Percentiles rank a stretch among this genome's conserved stretches.
These are phyloP conservation scores for Anolis sagrei DNA, from an alignment of 2,113 vertebrate genomes.

Conservation along the genomic window DNA sequence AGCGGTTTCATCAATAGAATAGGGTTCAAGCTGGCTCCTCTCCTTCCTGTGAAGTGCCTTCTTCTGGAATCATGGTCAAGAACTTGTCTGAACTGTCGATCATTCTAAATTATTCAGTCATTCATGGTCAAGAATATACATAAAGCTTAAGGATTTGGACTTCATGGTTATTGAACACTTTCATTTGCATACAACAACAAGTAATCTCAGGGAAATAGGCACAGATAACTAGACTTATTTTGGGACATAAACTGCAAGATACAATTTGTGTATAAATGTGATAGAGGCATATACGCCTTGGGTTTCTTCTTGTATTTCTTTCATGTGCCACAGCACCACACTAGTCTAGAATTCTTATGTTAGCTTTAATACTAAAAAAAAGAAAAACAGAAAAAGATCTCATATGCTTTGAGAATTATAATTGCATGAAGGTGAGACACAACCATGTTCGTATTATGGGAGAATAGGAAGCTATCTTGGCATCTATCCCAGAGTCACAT, in stretches of 20 bases:
- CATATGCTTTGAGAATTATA: not conserved
- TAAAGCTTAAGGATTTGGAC: not conserved
- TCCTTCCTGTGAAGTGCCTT: not conserved
- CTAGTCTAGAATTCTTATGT: not conserved
- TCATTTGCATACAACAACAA: not conserved
- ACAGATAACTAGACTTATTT: not conserved
- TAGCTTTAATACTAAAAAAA: not conserved
- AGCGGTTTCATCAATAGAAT: not conserved
- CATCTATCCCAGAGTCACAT: not conserved
- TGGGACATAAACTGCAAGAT: not conserved
- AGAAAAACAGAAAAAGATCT: not conserved
- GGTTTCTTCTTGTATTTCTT: not conserved
- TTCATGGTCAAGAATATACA: not conserved
- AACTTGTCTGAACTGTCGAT: no score
- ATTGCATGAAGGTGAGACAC: not conserved
- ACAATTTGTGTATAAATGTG: not conserved
- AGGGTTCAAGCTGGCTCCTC: not conserved
- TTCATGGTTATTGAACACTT: not conserved
- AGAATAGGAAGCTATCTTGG: not conserved
- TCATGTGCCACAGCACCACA: not conserved
- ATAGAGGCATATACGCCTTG: not conserved
- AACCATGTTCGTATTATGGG: not conserved
- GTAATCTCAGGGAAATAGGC: not conserved
- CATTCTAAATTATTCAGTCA: no score
- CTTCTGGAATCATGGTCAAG: not conserved